These are phyloP conservation scores for Pagetopsis macropterus DNA, from an alignment of 2,797 vertebrate species.

Conservation along the genomic window DNA sequence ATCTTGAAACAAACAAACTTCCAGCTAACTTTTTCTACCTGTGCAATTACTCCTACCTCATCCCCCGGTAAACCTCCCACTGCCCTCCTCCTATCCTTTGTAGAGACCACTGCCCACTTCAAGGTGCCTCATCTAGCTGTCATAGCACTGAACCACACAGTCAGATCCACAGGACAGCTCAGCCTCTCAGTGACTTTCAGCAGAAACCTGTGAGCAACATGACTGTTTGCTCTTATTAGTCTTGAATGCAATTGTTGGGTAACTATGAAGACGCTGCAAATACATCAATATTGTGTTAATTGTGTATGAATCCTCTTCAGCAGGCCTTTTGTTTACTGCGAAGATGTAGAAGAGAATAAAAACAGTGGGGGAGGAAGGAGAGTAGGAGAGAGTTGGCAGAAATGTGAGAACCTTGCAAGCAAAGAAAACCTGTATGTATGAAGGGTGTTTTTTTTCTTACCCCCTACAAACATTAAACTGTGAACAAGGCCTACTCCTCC, in stretches of 20 bases:
- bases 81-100: slow-evolving; percentile 36
- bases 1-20: not conserved
- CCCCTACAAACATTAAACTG: slow-evolving; percentile 47
- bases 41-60: slow-evolving; percentile 28
- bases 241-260: slow-evolving; percentile 24
- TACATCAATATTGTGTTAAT: not conserved
- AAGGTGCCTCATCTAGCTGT: slow-evolving; percentile 61
- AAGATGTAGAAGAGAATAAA: slow-evolving; percentile 10
- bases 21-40: not conserved
- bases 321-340: slow-evolving; percentile 30
- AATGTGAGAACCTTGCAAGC: slow-evolving; percentile 46
- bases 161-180: slow-evolving; percentile 48
- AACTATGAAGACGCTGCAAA: not conserved
- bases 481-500: slow-evolving; percentile 49
- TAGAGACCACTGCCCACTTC: slow-evolving; percentile 48
- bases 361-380: slow-evolving; percentile 15
- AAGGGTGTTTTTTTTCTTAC: slow-evolving; percentile 56
- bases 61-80: slow-evolving; percentile 39
- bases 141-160: slow-evolving; percentile 57
- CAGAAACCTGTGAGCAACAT: slow-evolving; percentile 43
- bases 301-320: slow-evolving; percentile 22
- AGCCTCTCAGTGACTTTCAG: slow-evolving; percentile 40
- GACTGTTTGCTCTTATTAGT: slow-evolving; percentile 38
- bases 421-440: slow-evolving; percentile 57
- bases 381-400: slow-evolving; percentile 37